A percentile compares a stretch with the other conserved stretches of the same genome.
Evolutionary conservation across 2,888 invertebrate species (phyloP).

Genomic region (Stramonita haemastoma): DNA sequence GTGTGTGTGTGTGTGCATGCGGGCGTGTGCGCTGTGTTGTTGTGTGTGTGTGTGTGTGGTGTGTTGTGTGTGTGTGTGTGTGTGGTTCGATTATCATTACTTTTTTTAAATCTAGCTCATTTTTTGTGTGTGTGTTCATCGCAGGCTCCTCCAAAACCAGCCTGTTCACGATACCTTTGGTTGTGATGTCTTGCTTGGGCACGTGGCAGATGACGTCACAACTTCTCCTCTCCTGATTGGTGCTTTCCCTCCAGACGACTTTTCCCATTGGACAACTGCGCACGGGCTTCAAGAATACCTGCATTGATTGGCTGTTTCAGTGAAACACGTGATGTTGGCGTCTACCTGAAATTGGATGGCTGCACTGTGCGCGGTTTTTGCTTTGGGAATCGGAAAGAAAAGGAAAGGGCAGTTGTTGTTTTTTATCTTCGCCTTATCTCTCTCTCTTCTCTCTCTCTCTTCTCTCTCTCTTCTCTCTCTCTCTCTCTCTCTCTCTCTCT

Average conservation of each 20-base stretch:
- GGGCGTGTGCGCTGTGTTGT: neutral
- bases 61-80: neutral
- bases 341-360: no score
- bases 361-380: neutral
- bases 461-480: neutral
- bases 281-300: no score
- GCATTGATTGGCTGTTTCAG: no score
- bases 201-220: neutral
- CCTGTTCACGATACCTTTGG: neutral
- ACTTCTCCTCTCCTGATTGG: constrained; percentile 30
- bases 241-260: neutral
- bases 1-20: neutral
- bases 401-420: neutral
- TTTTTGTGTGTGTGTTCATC: neutral
- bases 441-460: neutral
- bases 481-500: neutral
- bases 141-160: neutral
- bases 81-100: neutral
- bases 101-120: neutral
- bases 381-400: neutral
- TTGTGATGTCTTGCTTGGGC: neutral
- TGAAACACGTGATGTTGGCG: no score
- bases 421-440: neutral
- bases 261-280: neutral
- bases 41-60: neutral